Conservation (phyloP, 1,140 invertebrate species). For the Macrocentrus cingulum region DNA sequence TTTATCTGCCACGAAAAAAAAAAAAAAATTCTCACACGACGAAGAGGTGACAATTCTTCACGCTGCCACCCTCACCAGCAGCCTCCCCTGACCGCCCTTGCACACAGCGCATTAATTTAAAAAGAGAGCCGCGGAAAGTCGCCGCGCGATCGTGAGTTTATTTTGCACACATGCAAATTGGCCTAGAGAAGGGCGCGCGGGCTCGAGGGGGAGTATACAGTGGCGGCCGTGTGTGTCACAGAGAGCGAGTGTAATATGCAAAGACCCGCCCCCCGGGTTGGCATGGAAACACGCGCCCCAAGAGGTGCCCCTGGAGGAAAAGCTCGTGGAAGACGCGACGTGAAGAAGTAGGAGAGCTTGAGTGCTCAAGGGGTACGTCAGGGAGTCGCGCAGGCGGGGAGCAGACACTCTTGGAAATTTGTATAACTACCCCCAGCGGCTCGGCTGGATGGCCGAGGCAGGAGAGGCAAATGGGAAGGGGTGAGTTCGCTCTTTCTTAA, state of each 20-base stretch:
- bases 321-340: slow-evolving; percentile 10
- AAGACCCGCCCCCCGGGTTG: slow-evolving; percentile 33
- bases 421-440: slow-evolving; percentile 56
- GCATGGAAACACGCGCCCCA: slow-evolving; percentile 27
- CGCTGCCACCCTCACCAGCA: slow-evolving; percentile 36
- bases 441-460: background rate
- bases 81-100: background rate
- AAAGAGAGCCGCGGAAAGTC: background rate
- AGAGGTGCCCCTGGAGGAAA: slow-evolving; percentile 28
- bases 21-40: too few relatives aligned
- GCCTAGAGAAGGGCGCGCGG: background rate
- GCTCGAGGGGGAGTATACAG: background rate
- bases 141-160: background rate
- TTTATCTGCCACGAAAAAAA: slow-evolving; percentile 10
- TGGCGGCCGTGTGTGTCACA: slow-evolving; percentile 28
- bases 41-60: slow-evolving; percentile 52
- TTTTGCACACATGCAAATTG: slow-evolving; percentile 24
- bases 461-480: background rate
- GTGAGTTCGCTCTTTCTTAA: background rate
- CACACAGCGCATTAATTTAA: background rate
- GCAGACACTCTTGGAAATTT: slow-evolving; percentile 58
- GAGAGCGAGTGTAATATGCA: slow-evolving; percentile 33
- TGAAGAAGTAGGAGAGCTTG: slow-evolving; percentile 25
- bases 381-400: slow-evolving; percentile 35
- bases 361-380: slow-evolving; percentile 28